Evolutionary conservation across 2,797 vertebrate species (phyloP).

Genomic region (Sebastes oblongus): DNA sequence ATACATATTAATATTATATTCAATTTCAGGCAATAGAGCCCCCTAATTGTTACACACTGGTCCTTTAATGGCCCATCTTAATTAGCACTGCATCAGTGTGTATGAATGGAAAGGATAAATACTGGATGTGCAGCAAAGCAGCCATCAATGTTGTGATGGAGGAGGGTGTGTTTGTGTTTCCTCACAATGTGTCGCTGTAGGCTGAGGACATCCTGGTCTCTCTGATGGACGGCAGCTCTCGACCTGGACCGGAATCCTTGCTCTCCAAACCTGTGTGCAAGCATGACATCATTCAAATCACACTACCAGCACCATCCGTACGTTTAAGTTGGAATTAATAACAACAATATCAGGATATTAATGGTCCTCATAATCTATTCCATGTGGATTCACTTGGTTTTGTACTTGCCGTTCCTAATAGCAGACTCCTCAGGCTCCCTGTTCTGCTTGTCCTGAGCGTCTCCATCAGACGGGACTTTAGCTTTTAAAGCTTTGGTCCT

Average conservation of each 20-base stretch:
- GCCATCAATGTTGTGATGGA: not conserved
- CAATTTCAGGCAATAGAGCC: too few relatives aligned
- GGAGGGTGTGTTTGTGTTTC: conserved; percentile 1
- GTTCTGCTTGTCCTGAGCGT: not conserved
- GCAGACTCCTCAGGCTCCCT: conserved; percentile 11
- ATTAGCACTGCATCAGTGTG: not conserved
- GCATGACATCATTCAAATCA: not conserved
- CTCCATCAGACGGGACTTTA: conserved; percentile 5
- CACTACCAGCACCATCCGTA: not conserved
- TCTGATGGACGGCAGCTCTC: conserved; percentile 47
- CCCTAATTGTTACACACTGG: too few relatives aligned
- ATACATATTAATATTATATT: too few relatives aligned
- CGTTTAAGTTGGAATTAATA: not conserved
- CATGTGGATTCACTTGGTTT: not conserved
- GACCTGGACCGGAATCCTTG: conserved; percentile 10
- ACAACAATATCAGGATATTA: not conserved
- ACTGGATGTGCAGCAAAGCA: not conserved
- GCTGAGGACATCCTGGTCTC: conserved; percentile 40
- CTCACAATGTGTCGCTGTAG: conserved; percentile 70
- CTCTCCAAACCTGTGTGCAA: conserved; percentile 53
- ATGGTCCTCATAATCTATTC: not conserved
- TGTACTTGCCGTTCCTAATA: conserved; percentile 5
- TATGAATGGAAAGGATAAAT: not conserved
- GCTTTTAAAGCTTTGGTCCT: conserved; percentile 39
- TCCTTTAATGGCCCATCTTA: not conserved